These are phyloP conservation scores for Drosophila bipectinata DNA, from an alignment of 1,140 invertebrate species.

Conservation along the genomic window DNA sequence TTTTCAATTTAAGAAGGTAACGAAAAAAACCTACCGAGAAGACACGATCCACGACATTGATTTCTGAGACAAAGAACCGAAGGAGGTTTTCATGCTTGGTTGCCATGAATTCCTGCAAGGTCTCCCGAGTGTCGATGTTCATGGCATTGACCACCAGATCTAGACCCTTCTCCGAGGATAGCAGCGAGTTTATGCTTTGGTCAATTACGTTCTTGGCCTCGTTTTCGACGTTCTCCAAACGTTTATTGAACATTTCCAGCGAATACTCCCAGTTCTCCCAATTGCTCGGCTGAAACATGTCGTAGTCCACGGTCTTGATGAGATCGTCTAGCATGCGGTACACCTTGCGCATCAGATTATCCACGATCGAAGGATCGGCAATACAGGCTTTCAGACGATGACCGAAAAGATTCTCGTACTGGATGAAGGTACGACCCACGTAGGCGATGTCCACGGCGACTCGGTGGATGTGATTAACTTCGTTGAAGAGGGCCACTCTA, in stretches of 20 bases:
- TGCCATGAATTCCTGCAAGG: slow-evolving; percentile 89
- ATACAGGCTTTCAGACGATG: slow-evolving; percentile 93
- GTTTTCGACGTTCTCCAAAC: slow-evolving; percentile 90
- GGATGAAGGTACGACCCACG: slow-evolving; percentile 90
- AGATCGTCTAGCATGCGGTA: slow-evolving; percentile 87
- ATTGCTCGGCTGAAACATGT: slow-evolving; percentile 90
- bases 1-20: background rate
- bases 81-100: slow-evolving; percentile 94
- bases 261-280: slow-evolving; percentile 93
- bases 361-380: slow-evolving; percentile 92
- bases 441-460: slow-evolving; percentile 92
- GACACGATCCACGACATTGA: slow-evolving; percentile 87
- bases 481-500: slow-evolving; percentile 90
- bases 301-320: slow-evolving; percentile 91
- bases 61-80: slow-evolving; percentile 92
- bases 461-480: slow-evolving; percentile 92
- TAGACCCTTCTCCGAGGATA: slow-evolving; percentile 91
- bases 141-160: slow-evolving; percentile 92
- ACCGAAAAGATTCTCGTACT: slow-evolving; percentile 96
- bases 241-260: slow-evolving; percentile 89
- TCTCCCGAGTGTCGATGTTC: slow-evolving; percentile 89
- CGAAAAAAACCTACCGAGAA: slow-evolving; percentile 86
- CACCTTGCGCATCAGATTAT: slow-evolving; percentile 88
- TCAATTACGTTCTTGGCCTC: slow-evolving; percentile 94
- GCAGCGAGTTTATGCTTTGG: slow-evolving; percentile 91